Percentiles rank a stretch among this genome's conserved stretches.
These are phyloP conservation scores for Epizoanthus stellaris DNA, from an alignment of 92 coral and sea anemone species.

Conservation along the genomic window DNA sequence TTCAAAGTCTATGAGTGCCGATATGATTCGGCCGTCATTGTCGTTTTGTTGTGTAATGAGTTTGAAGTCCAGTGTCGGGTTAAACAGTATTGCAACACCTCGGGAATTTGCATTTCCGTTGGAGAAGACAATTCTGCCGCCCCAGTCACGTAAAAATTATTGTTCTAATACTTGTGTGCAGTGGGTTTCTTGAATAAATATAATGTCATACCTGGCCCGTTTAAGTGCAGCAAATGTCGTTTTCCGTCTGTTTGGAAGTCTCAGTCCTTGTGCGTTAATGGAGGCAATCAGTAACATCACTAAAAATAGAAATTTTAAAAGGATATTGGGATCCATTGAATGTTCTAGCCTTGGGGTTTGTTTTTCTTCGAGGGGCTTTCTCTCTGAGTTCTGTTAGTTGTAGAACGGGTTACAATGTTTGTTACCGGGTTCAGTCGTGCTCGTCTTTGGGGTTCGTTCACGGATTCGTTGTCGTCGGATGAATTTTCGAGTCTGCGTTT, in stretches of 20 bases:
- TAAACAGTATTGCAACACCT: constrained; percentile 50
- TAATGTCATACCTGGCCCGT: constrained; percentile 26
- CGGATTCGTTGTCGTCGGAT: too few relatives aligned
- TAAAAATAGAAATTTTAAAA: not conserved
- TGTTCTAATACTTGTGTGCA: constrained; percentile 19
- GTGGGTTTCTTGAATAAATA: constrained; percentile 64
- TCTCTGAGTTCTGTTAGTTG: too few relatives aligned
- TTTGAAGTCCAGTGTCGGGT: constrained; percentile 16
- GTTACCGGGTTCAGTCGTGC: too few relatives aligned
- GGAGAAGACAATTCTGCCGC: constrained; percentile 17
- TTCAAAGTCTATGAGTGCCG: not conserved
- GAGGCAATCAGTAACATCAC: not conserved
- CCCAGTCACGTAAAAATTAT: constrained; percentile 46
- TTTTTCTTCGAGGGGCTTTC: too few relatives aligned
- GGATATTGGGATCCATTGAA: too few relatives aligned
- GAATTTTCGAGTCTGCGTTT: too few relatives aligned
- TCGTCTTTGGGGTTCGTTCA: too few relatives aligned
- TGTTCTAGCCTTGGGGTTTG: too few relatives aligned
- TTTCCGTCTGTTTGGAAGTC: constrained; percentile 14
- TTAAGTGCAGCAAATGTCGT: constrained; percentile 26
- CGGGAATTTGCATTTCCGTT: constrained; percentile 30
- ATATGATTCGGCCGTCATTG: constrained; percentile 12
- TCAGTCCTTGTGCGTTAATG: constrained; percentile 47
- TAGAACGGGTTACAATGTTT: too few relatives aligned
- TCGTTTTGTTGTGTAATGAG: not conserved